Evolutionary conservation across 2,888 invertebrate species (phyloP), one percentile per base, ranked within the genome.

Genomic region (Thera britannica): DNA sequence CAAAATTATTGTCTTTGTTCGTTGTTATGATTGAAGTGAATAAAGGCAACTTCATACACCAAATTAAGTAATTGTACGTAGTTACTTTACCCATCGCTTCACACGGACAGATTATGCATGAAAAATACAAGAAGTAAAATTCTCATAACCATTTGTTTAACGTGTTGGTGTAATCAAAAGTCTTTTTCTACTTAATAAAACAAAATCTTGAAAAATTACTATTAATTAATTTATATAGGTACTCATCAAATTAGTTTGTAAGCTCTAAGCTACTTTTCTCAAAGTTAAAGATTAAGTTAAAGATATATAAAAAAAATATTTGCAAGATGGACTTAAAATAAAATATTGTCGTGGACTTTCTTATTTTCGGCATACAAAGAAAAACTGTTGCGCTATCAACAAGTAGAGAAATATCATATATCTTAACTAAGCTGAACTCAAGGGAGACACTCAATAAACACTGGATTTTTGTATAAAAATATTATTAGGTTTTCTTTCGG

Each of bases 321-420:
- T 48, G n/a, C 11, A 55, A 55, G 46, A 62, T 56, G 48, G 34
- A 9, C 7, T 2, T 9, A 46, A 46, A 9, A 41, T 3, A 2
- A 9, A 9, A 9, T 46, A 7, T 41, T 41, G 23, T 63, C n/a
- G 1, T 36, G 36, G 6, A 35, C n/a, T 58, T 36, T 12, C 11
- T 34, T 46, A 38, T 44, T 36, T 63, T 58, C 23, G 52, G 65
- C 35, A 54, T 52, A 74, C 71, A 74, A 74, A 70, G 71, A 58
- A 55, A 73, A 72, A 56, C 71, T 75, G 75, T 75, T 75, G 75
- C 75, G 68, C 59, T 67, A 65, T 74, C 75, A 75, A 75, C 75
- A 75, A 75, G 75, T 75, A 61, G 61, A 49, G n/a, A 4, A 38
- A 64, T 44, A 2, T 51, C 46, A 61, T 66, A 36, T 59, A 49